A percentile compares a stretch with the other conserved stretches of the same genome.
Conservation (phyloP, 2,797 vertebrate genomes). For the Enteromius paludinosus region DNA sequence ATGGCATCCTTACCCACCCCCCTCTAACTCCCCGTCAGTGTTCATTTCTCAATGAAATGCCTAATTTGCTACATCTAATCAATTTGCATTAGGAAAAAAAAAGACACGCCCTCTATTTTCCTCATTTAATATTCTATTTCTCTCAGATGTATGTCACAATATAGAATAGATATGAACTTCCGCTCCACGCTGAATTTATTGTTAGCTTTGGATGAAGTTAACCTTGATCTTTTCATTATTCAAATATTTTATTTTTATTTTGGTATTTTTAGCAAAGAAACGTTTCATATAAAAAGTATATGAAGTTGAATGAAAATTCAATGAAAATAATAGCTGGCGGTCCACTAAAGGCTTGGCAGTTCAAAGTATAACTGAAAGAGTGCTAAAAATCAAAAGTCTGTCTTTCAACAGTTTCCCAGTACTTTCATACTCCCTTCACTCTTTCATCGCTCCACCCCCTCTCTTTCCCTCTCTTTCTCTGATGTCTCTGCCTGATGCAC, state of each 20-base stretch:
- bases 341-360: neutral
- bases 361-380: neutral
- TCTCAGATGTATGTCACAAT: too few relatives aligned
- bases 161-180: too few relatives aligned
- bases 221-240: neutral
- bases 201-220: neutral
- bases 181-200: too few relatives aligned
- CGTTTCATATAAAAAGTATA: neutral
- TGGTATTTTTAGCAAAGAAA: neutral
- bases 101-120: too few relatives aligned
- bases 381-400: neutral
- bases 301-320: neutral
- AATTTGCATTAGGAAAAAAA: too few relatives aligned
- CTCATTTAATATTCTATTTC: too few relatives aligned
- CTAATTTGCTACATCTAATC: too few relatives aligned
- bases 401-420: neutral
- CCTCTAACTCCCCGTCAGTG: too few relatives aligned
- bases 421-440: conserved; percentile 5
- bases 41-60: too few relatives aligned
- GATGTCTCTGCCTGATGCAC: conserved; percentile 22
- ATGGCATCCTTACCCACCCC: too few relatives aligned
- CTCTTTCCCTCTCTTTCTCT: conserved; percentile 1
- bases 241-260: neutral
- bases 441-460: conserved; percentile 7
- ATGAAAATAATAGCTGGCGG: neutral